Base-by-base conservation (phyloP, 2,888 invertebrate species). In the Limulus polyphemus region DNA sequence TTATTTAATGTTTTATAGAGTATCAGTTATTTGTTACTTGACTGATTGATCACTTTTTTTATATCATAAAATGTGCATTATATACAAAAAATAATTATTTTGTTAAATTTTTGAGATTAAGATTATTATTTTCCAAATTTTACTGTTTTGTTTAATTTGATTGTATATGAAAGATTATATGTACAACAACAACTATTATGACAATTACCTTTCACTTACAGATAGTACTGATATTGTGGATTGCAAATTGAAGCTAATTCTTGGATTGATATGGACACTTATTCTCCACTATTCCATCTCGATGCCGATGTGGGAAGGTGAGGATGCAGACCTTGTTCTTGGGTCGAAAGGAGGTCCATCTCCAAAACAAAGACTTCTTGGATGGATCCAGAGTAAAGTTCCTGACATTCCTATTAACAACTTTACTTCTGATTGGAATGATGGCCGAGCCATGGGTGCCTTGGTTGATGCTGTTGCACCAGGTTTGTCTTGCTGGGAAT, bases 241-340 rank as follows among this genome's bases (percentile, higher is more conserved):
- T 77, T 85, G 87, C 75, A 90, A 90, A 79, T 78, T 91, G 76
- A 93, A 93, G 80, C 78, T 93, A 74, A 92, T 93, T 74, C 83
- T 92, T 72, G 92, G 92, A 69, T 79, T 93, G 76, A 88, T 93
- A 84, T 93, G 92, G 92, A 91, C 90, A 10, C 81, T 93, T 60
- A 92, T 93, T 79, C 81, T 92, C 64, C 91, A 93, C 78, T 93
- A 93, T 77, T 90, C 91, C 70, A 93, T 93, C 75, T 90, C 91
- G 61, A 85, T 90, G 83, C 90, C 90, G 58, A 86, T 88, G 83
- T 90, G 89, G 89, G 89, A 90, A 69, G 88, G 86, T 67, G 89
- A 90, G 73, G 89, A 90, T 73, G 32, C 32, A 32, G 85, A 85
- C 69, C 78, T 78, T 57, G 68, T 68, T 55, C 69, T 69, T 58